Evolutionary conservation across 2,797 vertebrate species (phyloP).

Genomic region (Fratercula arctica): DNA sequence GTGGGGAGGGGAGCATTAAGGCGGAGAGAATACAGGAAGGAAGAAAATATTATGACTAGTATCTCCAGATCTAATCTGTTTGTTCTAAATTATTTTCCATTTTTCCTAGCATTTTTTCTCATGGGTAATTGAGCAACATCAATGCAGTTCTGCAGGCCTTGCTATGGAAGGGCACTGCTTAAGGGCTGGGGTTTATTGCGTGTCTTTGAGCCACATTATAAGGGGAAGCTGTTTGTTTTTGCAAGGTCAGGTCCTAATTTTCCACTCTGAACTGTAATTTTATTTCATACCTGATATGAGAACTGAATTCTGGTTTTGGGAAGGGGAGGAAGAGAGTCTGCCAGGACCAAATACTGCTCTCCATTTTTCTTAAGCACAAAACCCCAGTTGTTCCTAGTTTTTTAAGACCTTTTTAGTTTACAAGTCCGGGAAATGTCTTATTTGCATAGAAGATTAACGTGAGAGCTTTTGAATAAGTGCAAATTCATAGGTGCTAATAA

Average conservation of each 20-base stretch:
- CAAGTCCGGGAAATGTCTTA: background rate
- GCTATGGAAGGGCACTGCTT: background rate
- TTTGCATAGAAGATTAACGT: background rate
- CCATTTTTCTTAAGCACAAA: background rate
- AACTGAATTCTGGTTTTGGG: background rate
- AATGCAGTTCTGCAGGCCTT: background rate
- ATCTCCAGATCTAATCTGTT: conserved; percentile 40
- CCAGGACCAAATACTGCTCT: background rate
- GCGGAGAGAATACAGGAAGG: background rate
- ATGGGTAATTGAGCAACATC: background rate
- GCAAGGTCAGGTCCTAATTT: background rate
- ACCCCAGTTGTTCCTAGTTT: background rate
- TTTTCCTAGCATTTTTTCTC: conserved; percentile 24
- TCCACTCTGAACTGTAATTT: background rate
- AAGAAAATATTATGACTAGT: background rate
- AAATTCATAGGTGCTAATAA: background rate
- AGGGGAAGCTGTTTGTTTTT: background rate
- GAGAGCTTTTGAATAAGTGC: background rate
- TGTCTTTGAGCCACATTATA: background rate
- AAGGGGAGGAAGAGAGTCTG: background rate
- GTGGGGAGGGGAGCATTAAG: background rate
- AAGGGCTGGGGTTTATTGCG: background rate
- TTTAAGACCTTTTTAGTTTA: background rate
- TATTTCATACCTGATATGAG: background rate
- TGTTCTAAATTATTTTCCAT: conserved; percentile 32